phyloP scores from a whole-genome alignment of 2,113 vertebrate species.

The Naja naja region DNA sequence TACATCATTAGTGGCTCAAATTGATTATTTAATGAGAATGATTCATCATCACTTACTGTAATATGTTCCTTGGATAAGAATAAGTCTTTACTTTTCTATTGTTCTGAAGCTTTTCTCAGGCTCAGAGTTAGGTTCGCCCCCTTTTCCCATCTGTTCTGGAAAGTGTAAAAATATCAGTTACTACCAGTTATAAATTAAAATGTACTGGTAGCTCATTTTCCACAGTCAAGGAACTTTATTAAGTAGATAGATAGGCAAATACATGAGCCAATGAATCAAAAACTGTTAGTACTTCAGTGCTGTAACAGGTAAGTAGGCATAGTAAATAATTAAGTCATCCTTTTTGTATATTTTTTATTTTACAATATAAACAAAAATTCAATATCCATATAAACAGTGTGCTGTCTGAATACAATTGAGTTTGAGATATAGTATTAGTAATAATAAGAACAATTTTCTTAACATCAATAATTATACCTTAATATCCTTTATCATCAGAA shows the following conservation, averaged over 20 bases:
- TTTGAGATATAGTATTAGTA: too few relatives aligned
- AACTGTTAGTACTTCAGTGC: background rate
- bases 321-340: background rate
- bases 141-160: background rate
- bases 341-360: background rate
- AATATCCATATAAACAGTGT: too few relatives aligned
- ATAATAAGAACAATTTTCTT: too few relatives aligned
- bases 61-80: background rate
- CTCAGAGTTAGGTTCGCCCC: background rate
- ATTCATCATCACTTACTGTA: background rate
- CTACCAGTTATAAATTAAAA: background rate
- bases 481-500: background rate
- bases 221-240: background rate
- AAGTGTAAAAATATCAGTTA: background rate
- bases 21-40: background rate
- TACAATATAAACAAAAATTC: too few relatives aligned
- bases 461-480: background rate
- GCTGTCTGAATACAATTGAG: too few relatives aligned
- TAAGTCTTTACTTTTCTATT: background rate
- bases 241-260: background rate
- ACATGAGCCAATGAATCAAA: background rate
- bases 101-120: background rate
- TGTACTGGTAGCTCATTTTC: background rate
- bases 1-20: background rate
- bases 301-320: background rate